phyloP scores from a whole-genome alignment of 2,888 invertebrate species.

The Agrilus cyanescens region DNA sequence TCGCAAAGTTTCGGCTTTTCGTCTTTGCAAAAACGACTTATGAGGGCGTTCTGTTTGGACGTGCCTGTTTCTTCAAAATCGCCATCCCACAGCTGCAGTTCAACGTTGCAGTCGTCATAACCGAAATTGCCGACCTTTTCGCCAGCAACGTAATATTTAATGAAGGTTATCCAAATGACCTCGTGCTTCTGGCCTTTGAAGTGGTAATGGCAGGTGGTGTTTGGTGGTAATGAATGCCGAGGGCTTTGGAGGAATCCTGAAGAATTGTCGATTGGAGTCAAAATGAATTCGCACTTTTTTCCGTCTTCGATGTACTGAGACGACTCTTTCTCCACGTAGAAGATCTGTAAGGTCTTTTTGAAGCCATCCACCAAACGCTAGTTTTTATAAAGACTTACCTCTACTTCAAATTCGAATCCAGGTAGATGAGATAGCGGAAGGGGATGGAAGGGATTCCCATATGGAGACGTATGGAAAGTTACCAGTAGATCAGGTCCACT shows the following conservation, averaged over 20 bases:
- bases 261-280: conserved; percentile 61
- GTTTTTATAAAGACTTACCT: conserved; percentile 42
- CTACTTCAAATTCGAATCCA: conserved; percentile 71
- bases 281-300: conserved; percentile 63
- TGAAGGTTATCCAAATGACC: conserved; percentile 73
- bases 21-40: conserved; percentile 67
- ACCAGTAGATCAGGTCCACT: conserved; percentile 66
- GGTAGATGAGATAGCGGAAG: conserved; percentile 66
- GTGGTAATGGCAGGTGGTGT: conserved; percentile 71
- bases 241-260: conserved; percentile 66
- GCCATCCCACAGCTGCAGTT: conserved; percentile 66
- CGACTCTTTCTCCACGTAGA: conserved; percentile 64
- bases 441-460: conserved; percentile 71
- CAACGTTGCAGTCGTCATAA: conserved; percentile 59
- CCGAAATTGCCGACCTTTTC: conserved; percentile 52
- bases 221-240: conserved; percentile 65
- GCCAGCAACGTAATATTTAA: conserved; percentile 64
- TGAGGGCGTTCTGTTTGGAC: conserved; percentile 37
- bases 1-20: conserved; percentile 65
- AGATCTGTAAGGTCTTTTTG: conserved; percentile 51
- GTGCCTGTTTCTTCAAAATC: conserved; percentile 35
- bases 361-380: no score
- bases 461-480: conserved; percentile 71
- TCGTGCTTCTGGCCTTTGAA: conserved; percentile 64
- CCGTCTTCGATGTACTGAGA: conserved; percentile 62